Conservation (phyloP, 2,888 invertebrate genomes). For the Lepidonotus clava region DNA sequence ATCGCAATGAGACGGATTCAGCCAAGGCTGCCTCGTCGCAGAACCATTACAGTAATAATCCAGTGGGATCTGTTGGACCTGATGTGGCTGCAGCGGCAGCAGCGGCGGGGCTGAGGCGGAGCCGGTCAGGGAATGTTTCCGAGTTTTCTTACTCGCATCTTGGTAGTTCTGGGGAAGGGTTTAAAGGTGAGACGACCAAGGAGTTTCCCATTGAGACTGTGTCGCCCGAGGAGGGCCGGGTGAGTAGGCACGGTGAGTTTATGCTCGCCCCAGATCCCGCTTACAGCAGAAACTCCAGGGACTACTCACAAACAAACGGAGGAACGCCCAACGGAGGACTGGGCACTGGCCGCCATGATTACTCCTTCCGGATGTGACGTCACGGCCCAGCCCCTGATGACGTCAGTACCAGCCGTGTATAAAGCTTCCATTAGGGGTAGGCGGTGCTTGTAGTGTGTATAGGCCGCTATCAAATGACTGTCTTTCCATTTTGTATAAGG, state of each 20-base stretch:
- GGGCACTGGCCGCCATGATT: slow-evolving; percentile 38
- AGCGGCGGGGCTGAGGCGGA: background rate
- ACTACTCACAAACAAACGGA: background rate
- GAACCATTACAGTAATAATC: background rate
- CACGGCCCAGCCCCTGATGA: background rate
- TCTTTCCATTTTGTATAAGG: too few relatives aligned
- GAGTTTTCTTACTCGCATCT: slow-evolving; percentile 51
- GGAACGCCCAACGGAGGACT: background rate
- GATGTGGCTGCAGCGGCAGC: background rate
- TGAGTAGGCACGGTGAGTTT: background rate
- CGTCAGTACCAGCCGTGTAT: background rate
- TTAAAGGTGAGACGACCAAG: slow-evolving; percentile 47
- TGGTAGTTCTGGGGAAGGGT: slow-evolving; percentile 17
- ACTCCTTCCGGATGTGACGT: slow-evolving; percentile 41
- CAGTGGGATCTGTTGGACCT: background rate
- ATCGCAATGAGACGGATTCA: slow-evolving; percentile 24
- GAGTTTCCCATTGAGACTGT: slow-evolving; percentile 47
- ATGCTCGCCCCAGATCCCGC: slow-evolving; percentile 16
- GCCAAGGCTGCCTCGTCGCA: slow-evolving; percentile 20
- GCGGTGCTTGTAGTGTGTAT: too few relatives aligned
- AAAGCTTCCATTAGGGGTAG: too few relatives aligned
- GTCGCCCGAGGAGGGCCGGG: background rate
- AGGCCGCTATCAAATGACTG: too few relatives aligned
- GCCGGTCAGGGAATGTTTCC: slow-evolving; percentile 30
- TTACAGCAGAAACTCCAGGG: background rate